Percentiles rank a stretch among this genome's conserved stretches.
Evolutionary conservation across 2,888 invertebrate genomes (phyloP).

Genomic region (Limenitis camilla): DNA sequence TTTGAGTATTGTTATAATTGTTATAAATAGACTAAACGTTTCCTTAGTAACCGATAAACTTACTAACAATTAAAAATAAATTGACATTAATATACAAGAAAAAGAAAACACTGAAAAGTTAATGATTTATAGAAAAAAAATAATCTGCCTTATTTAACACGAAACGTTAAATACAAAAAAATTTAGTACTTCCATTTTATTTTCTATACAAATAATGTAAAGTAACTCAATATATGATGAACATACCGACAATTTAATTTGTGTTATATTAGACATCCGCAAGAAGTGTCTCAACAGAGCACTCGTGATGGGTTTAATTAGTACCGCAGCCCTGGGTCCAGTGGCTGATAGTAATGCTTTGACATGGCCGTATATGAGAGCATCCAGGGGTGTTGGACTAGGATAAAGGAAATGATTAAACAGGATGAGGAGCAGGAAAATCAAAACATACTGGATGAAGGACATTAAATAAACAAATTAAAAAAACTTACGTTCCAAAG

Average conservation of each 20-base stretch:
- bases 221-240: not conserved
- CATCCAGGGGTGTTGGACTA: constrained; percentile 85
- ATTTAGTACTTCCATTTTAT: too few species aligned
- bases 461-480: not conserved
- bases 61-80: too few species aligned
- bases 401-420: not conserved
- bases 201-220: too few species aligned
- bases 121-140: too few species aligned
- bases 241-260: constrained; percentile 52
- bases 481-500: constrained; percentile 81
- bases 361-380: constrained; percentile 82
- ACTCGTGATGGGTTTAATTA: constrained; percentile 59
- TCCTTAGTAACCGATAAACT: too few species aligned
- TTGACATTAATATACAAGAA: too few species aligned
- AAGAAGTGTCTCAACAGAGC: constrained; percentile 49
- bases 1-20: too few species aligned
- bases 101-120: too few species aligned
- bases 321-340: constrained; percentile 47
- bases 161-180: too few species aligned
- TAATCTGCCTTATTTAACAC: too few species aligned
- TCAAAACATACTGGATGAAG: not conserved
- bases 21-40: too few species aligned
- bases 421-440: not conserved
- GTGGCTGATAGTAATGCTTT: constrained; percentile 56
- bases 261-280: constrained; percentile 41